A percentile compares a stretch with the other conserved stretches of the same genome.
Evolutionary conservation across 2,113 vertebrate genomes (phyloP).

Genomic region (Corythaixoides concolor): DNA sequence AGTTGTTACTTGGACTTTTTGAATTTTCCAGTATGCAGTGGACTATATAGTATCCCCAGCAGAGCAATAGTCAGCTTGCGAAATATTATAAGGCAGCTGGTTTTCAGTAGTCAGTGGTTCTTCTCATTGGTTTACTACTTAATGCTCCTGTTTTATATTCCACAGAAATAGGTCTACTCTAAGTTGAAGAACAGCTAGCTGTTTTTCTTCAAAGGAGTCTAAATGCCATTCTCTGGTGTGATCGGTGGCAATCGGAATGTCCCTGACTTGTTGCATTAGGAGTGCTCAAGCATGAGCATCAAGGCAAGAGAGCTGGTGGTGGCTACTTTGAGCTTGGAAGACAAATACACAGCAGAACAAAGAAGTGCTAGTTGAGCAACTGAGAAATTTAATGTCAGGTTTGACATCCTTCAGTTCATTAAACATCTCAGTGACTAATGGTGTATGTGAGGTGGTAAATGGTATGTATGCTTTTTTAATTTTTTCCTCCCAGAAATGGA

Average conservation of each 20-base stretch:
- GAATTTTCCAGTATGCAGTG: not conserved
- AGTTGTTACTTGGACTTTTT: not conserved
- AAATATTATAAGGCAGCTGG: not conserved
- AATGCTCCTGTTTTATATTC: not conserved
- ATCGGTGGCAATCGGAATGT: not conserved
- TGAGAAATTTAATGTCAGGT: not conserved
- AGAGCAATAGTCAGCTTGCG: not conserved
- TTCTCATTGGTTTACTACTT: not conserved
- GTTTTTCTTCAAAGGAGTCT: not conserved
- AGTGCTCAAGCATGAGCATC: not conserved
- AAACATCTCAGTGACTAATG: not conserved
- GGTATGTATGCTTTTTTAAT: not conserved
- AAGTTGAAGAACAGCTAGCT: not conserved
- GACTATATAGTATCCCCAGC: not conserved
- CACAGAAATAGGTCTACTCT: not conserved
- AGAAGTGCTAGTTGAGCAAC: not conserved
- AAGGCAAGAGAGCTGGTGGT: not conserved
- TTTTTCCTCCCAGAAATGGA: not conserved
- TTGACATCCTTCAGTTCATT: not conserved
- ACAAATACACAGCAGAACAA: not conserved
- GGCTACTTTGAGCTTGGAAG: not conserved
- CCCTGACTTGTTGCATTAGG: not conserved
- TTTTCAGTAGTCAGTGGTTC: not conserved
- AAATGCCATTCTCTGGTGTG: not conserved
- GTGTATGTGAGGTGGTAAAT: not conserved